Base-by-base conservation (phyloP, 2,888 invertebrate species). In the Toxonevra muliebris region DNA sequence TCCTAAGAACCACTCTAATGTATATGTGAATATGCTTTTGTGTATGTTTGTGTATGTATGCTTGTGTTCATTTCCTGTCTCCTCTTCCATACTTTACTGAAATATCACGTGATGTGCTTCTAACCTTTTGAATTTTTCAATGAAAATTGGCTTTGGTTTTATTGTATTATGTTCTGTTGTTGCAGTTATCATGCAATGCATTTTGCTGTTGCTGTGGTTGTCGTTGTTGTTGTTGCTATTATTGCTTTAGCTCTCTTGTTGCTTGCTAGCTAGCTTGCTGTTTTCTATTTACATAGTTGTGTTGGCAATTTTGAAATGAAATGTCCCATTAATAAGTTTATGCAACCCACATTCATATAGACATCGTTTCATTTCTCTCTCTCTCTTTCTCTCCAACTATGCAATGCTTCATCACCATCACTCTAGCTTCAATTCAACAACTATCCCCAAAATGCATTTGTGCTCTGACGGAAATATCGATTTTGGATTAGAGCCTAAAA, bases 401-500 rank as follows among this genome's bases (percentile, higher is more conserved):
- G 30, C 30, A 30, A 30, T 7, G 30, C 30, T 30, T 30, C 30
- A 30, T 30, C 57, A 30, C 15, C n/a, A 20, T 10, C 40, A 30
- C 40, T 40, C 57, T 7, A 30, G 30, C 30, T 30, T 30, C 30
- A 30, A 30, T n/a, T 54, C 20, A 19, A 17, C 20, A 12, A 9
- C 19, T 17, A 12, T 12, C 12, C 12, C 54, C 20, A 17, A 54
- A 17, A 57, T 54, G 53, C 58, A 65, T 61, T 61, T 50, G 59
- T 30, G 42, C 60, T 41, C 30, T 62, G 52, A 17, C 63, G 67
- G 66, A 69, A 64, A 65, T 69, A 69, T 71, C 69, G 69, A 69
- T 71, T 71, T 71, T 71, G 61, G 62, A 66, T 69, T 67, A 61
- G 41, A 50, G 50, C 54, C 63, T 64, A 61, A 63, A 69, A 69